Evolutionary conservation across 2,113 vertebrate genomes (phyloP).

Genomic region (Sakesphorus luctuosus): DNA sequence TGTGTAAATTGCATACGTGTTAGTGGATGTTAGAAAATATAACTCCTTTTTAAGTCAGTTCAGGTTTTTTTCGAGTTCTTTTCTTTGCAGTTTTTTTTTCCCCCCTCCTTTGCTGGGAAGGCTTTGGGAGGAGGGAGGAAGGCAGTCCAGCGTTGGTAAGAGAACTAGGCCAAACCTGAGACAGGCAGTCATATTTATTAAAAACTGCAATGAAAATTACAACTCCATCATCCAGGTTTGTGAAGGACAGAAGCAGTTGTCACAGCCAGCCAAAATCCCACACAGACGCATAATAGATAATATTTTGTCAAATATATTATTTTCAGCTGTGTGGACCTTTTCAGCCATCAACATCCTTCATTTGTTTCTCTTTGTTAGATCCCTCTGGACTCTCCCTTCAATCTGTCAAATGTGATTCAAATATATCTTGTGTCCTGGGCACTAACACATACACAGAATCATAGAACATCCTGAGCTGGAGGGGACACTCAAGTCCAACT

Average conservation of each 20-base stretch:
- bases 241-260: background rate
- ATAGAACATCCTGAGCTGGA: background rate
- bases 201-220: background rate
- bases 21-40: too few species aligned
- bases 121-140: too few species aligned
- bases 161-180: too few species aligned
- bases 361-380: background rate
- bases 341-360: background rate
- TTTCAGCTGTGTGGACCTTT: background rate
- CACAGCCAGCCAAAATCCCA: background rate
- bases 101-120: too few species aligned
- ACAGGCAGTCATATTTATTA: constrained; percentile 33
- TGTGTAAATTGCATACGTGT: too few species aligned
- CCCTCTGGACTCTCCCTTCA: background rate
- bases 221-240: background rate
- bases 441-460: background rate
- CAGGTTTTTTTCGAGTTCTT: too few species aligned
- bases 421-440: background rate
- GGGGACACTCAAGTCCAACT: background rate
- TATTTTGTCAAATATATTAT: background rate
- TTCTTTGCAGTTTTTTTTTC: too few species aligned
- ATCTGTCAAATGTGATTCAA: background rate
- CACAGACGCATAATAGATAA: background rate
- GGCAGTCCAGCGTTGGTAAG: too few species aligned
- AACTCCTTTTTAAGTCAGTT: too few species aligned